These are phyloP conservation scores for Spodoptera littoralis DNA, from an alignment of 2,888 invertebrate genomes.

Conservation along the genomic window DNA sequence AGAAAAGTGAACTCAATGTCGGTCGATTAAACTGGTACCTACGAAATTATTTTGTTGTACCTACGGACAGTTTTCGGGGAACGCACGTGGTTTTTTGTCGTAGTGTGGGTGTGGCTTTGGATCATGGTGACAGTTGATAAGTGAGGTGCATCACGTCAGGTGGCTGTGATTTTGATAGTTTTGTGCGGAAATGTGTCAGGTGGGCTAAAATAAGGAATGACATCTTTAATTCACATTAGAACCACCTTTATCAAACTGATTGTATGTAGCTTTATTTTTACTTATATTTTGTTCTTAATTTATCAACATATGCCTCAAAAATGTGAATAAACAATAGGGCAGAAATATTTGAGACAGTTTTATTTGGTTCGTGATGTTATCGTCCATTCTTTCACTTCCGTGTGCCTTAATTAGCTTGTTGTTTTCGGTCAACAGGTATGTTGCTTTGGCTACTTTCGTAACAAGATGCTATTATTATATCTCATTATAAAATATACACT, in stretches of 20 bases:
- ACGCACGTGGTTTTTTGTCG: constrained; percentile 66
- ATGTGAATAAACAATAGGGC: constrained; percentile 6
- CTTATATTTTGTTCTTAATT: too few relatives aligned
- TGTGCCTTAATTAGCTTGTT: constrained; percentile 1
- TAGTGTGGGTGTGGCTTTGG: constrained; percentile 45
- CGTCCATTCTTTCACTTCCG: constrained; percentile 24
- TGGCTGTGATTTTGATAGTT: constrained; percentile 36
- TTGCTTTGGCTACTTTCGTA: constrained; percentile 6
- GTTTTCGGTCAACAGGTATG: background rate
- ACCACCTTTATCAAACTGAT: too few relatives aligned
- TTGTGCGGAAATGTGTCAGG: constrained; percentile 13
- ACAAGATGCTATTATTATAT: background rate
- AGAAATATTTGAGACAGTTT: background rate
- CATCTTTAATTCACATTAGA: background rate
- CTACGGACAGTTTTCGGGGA: constrained; percentile 74
- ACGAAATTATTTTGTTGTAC: constrained; percentile 80
- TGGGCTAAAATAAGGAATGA: constrained; percentile 7
- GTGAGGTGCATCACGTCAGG: constrained; percentile 31
- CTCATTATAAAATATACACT: background rate
- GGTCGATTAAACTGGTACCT: constrained; percentile 80
- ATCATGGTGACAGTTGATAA: constrained; percentile 43
- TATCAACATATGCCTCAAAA: background rate
- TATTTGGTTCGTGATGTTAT: constrained; percentile 11
- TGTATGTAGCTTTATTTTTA: background rate
- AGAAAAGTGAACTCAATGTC: constrained; percentile 84